Conservation (phyloP, 1,140 invertebrate species). For the Pseudomyrmex concolor region DNA sequence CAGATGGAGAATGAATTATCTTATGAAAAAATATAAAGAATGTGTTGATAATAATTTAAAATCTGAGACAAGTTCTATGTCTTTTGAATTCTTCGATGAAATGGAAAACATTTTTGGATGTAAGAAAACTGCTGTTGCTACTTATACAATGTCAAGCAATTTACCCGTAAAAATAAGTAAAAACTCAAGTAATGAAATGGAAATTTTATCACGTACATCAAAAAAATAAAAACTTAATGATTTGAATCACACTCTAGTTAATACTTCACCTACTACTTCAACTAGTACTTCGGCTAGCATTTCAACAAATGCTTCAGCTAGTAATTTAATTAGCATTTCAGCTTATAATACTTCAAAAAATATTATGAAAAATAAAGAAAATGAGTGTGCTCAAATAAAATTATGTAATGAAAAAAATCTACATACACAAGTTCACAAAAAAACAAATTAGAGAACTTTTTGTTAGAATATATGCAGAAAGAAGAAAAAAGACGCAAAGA, state of each 20-base stretch:
- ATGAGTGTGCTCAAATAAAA: neutral
- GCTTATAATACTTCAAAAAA: neutral
- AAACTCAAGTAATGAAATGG: neutral
- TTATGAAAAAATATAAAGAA: conserved; percentile 23
- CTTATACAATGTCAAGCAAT: conserved; percentile 1
- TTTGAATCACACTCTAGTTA: neutral
- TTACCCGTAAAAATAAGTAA: conserved; percentile 1
- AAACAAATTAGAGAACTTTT: conserved; percentile 5
- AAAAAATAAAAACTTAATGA: neutral
- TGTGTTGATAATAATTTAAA: conserved; percentile 14
- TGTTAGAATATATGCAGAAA: conserved; percentile 3
- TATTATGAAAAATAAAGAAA: conserved; percentile 1
- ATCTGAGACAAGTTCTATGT: conserved; percentile 8
- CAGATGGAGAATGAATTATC: neutral
- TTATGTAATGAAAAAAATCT: neutral
- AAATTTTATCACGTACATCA: neutral
- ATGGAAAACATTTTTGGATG: neutral
- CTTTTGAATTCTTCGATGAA: conserved; percentile 3
- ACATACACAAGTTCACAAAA: neutral
- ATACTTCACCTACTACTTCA: neutral
- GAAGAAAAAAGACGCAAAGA: neutral
- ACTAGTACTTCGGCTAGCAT: neutral
- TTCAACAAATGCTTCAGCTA: neutral
- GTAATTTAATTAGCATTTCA: neutral
- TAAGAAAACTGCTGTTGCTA: neutral